A percentile compares a stretch with the other conserved stretches of the same genome.
These are phyloP conservation scores for Hirtodrosophila trivittata DNA, from an alignment of 2,888 invertebrate species.

Conservation along the genomic window DNA sequence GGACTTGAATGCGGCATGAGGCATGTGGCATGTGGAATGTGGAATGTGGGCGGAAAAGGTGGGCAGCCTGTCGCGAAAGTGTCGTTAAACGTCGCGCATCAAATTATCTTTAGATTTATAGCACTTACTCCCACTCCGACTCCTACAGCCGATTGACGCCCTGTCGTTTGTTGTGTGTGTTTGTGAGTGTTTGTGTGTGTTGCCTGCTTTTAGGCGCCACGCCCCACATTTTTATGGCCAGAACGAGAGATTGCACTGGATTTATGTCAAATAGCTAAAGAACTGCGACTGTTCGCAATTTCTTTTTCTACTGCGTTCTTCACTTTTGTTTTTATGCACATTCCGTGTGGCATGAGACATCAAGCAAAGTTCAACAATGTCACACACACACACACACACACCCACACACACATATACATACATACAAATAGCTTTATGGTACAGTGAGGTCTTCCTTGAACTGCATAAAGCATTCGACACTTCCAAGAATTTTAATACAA, in stretches of 20 bases:
- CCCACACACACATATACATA: conserved; percentile 4
- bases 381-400: not conserved
- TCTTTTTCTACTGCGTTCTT: not conserved
- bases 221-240: conserved; percentile 18
- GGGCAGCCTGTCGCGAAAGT: conserved; percentile 30
- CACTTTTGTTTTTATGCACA: conserved; percentile 10
- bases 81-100: conserved; percentile 56
- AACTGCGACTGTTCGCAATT: conserved; percentile 7
- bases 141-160: not conserved
- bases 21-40: not conserved
- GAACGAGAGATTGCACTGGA: conserved; percentile 20
- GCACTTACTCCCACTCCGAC: conserved; percentile 4
- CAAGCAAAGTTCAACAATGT: not conserved
- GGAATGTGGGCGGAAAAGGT: not conserved
- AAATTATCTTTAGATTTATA: conserved; percentile 69
- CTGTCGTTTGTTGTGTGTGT: not conserved
- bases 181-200: conserved; percentile 2
- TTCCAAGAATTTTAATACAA: too few species aligned
- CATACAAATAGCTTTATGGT: not conserved
- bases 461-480: too few species aligned
- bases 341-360: not conserved
- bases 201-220: conserved; percentile 18
- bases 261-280: conserved; percentile 21
- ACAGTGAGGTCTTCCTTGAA: too few species aligned
- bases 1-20: not conserved